A percentile compares a stretch with the other conserved stretches of the same genome.
Evolutionary conservation across 1,140 invertebrate species (phyloP).

Genomic region (Lepidurus arcticus): DNA sequence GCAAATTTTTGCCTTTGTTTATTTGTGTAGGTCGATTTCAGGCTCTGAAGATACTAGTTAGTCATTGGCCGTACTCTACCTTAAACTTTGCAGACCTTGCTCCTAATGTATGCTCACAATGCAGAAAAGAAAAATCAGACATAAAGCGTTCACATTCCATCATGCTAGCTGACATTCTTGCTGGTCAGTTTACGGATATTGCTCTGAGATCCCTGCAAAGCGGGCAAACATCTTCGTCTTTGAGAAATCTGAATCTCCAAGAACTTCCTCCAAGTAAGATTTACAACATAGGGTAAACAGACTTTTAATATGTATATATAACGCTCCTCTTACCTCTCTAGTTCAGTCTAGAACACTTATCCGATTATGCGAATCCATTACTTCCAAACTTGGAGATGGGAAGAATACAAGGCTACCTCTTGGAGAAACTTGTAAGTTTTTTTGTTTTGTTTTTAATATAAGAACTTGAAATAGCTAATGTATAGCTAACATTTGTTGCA

Average conservation of each 20-base stretch:
- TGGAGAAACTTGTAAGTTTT: background rate
- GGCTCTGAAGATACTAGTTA: background rate
- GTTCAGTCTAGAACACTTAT: slow-evolving; percentile 5
- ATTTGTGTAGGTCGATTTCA: background rate
- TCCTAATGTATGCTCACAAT: background rate
- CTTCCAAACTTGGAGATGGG: background rate
- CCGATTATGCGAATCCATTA: slow-evolving; percentile 2
- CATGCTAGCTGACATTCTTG: background rate
- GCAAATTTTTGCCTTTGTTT: background rate
- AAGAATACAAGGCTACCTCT: background rate
- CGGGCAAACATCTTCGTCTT: background rate
- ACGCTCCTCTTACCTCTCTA: background rate
- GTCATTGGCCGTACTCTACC: background rate
- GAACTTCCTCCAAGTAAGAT: background rate
- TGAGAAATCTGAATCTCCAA: background rate
- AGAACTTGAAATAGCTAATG: background rate
- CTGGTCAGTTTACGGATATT: background rate
- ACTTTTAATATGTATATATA: background rate
- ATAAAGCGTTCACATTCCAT: background rate
- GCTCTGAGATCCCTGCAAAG: background rate
- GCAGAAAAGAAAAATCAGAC: background rate
- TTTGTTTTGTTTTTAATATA: background rate
- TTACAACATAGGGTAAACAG: background rate
- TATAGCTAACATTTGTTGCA: background rate
- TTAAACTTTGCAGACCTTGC: background rate